These are phyloP conservation scores for Danionella dracula DNA, from an alignment of 2,797 vertebrate genomes.

Conservation along the genomic window DNA sequence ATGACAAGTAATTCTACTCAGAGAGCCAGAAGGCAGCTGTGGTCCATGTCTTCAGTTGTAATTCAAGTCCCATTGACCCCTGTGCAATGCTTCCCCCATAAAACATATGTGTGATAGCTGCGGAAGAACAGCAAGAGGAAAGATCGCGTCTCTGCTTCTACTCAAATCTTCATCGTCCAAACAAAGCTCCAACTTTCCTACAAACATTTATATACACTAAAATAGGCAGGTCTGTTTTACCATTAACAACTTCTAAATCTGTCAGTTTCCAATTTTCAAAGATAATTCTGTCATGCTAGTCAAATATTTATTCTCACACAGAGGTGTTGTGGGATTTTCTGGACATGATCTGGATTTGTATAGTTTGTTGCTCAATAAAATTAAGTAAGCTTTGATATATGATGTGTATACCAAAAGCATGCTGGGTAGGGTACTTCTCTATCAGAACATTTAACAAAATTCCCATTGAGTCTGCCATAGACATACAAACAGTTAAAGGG, in stretches of 20 bases:
- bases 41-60: slow-evolving; percentile 9
- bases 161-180: slow-evolving; percentile 53
- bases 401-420: slow-evolving; percentile 15
- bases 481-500: slow-evolving; percentile 64
- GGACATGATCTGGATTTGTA: slow-evolving; percentile 12
- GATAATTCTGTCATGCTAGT: slow-evolving; percentile 9
- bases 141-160: slow-evolving; percentile 55
- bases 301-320: slow-evolving; percentile 27
- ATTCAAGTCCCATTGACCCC: slow-evolving; percentile 14
- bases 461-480: slow-evolving; percentile 48
- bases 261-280: slow-evolving; percentile 22
- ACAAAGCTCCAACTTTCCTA: slow-evolving; percentile 50
- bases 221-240: slow-evolving; percentile 41
- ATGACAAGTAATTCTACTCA: not conserved
- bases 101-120: slow-evolving; percentile 28
- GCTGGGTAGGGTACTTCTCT: slow-evolving; percentile 51
- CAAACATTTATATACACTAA: slow-evolving; percentile 52
- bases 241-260: slow-evolving; percentile 41
- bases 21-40: slow-evolving; percentile 1
- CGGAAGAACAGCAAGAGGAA: slow-evolving; percentile 1
- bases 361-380: slow-evolving; percentile 22
- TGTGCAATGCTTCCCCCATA: slow-evolving; percentile 13
- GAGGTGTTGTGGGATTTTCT: slow-evolving; percentile 1
- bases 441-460: slow-evolving; percentile 43
- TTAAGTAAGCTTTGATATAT: slow-evolving; percentile 10